Conservation (phyloP, 1,140 invertebrate species). For the Heliconius melpomene region DNA sequence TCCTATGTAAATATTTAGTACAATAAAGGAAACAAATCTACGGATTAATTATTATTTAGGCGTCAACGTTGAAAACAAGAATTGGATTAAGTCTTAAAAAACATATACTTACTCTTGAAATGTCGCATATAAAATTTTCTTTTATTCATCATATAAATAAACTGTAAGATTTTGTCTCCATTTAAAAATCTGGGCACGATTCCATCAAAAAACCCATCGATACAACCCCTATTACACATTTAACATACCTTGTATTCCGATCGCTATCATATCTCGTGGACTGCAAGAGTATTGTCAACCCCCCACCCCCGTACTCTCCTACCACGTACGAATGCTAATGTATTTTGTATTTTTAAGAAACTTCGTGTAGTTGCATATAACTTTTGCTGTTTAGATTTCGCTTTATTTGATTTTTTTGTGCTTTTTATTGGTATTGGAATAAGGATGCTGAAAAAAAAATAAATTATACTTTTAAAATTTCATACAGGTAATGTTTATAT, state of each 20-base stretch:
- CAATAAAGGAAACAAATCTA: too few relatives aligned
- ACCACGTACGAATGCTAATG: not conserved
- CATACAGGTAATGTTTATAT: not conserved
- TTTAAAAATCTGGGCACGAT: not conserved
- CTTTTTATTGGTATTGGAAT: not conserved
- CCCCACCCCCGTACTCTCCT: not conserved
- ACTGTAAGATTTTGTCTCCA: not conserved
- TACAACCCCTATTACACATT: slow-evolving; percentile 10
- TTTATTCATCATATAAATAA: not conserved
- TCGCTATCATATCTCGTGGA: not conserved
- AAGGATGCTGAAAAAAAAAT: not conserved
- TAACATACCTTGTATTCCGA: slow-evolving; percentile 9
- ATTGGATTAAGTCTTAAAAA: too few relatives aligned
- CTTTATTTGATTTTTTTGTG: not conserved
- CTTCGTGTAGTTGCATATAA: not conserved
- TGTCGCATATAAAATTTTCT: not conserved
- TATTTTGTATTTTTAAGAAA: slow-evolving; percentile 7
- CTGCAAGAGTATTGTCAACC: not conserved
- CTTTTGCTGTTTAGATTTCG: not conserved
- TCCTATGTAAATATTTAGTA: too few relatives aligned
- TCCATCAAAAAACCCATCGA: not conserved
- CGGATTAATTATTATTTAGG: too few relatives aligned
- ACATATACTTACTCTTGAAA: not conserved
- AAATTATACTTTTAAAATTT: not conserved
- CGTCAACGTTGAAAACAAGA: too few relatives aligned